Conservation (phyloP, 2,888 invertebrate species). For the Ypsolopha sequella region DNA sequence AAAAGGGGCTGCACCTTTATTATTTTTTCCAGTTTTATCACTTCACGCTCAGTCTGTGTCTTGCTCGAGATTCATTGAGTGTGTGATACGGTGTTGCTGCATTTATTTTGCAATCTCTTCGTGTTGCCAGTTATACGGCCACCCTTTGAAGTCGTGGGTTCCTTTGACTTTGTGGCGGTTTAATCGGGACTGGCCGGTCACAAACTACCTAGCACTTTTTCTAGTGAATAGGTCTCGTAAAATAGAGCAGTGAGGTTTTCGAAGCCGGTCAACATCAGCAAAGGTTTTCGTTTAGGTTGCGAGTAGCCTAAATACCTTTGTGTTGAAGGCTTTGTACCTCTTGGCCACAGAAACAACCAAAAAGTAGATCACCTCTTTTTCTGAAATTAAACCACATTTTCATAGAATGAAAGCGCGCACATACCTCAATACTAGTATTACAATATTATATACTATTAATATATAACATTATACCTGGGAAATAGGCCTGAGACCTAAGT, state of each 20-base stretch:
- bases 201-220: constrained; percentile 51
- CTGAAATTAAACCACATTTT: no score
- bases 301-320: neutral
- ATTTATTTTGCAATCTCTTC: constrained; percentile 65
- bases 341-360: no score
- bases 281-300: neutral
- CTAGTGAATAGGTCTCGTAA: no score
- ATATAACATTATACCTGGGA: no score
- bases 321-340: no score
- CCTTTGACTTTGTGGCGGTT: constrained; percentile 53
- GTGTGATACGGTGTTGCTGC: constrained; percentile 62
- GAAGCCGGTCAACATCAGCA: no score
- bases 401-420: no score
- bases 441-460: no score
- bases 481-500: no score
- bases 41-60: constrained; percentile 58
- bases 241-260: no score
- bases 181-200: constrained; percentile 48
- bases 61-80: constrained; percentile 63
- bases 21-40: constrained; percentile 66
- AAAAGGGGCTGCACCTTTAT: constrained; percentile 36
- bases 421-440: no score
- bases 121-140: constrained; percentile 51
- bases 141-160: constrained; percentile 64
- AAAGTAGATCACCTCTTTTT: no score